Base-by-base conservation (phyloP, 2,113 vertebrate species). In the Girardinichthys multiradiatus region DNA sequence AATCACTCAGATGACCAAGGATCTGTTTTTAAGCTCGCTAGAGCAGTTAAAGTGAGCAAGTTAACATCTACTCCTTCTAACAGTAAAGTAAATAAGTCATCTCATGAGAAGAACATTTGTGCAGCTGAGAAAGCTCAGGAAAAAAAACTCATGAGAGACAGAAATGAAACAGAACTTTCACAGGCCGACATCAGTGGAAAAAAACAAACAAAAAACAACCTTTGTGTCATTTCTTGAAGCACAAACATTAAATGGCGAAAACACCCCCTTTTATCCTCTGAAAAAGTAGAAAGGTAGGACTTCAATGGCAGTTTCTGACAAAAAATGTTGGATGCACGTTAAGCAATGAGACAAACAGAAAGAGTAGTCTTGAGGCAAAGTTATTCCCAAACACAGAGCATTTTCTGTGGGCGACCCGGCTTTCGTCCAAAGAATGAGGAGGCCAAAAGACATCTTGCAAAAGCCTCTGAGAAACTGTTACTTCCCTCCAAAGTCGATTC, bases 401-500 rank as follows among this genome's bases (percentile, higher is more conserved):
- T 66, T 30, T 68, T 79, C 73, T 82, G 81, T 71, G 85, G 80
- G 71, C 60, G 33, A 82, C 73, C 75, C 31, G 65, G 74, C 83
- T 79, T n/a, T 84, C 65, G 80, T 83, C 77, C 73, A 60, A 81
- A 75, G 27, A 77, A 72, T 3, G 48, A 9, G 79, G 61, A 77
- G 74, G 73, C 64, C 72, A 76, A 68, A 59, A 57, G 81, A 51
- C 61, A 17, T 24, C 26, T 29, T n/a, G 26, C n/a, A 30, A 33
- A 78, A 66, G 63, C 76, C 68, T 64, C 24, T 2, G 81, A 62
- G 29, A 74, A 61, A 31, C 13, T 35, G 73, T 97, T 95, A 98
- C 92, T 99, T 98, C 70, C 96, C 96, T 81, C 96, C 97, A 48
- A 96, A 95, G 86, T 96, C 96, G 76, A 99, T 93, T 72, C 95